Evolutionary conservation across 1,140 invertebrate species (phyloP), one percentile per base, ranked within the genome.

Genomic region (Eubasilissa regina): DNA sequence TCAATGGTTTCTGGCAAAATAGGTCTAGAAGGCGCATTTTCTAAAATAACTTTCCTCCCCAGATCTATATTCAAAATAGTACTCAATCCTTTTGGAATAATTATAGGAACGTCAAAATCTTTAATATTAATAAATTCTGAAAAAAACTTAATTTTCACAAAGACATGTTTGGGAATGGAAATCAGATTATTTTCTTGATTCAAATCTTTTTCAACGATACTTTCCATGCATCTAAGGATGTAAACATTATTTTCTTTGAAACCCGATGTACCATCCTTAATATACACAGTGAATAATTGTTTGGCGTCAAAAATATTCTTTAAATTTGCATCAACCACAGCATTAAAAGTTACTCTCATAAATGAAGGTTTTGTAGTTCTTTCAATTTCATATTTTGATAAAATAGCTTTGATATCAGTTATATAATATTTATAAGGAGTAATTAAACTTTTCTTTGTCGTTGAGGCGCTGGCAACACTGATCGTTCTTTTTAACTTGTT

Each of bases 1-100:
- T 93, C 90, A 64, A 93, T 87, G 80, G 89, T 88, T 55, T 91
- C 89, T 13, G 87, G 87, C 78, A 86, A 85, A n/a, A 85, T 84
- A 7, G 86, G 77, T 35, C 83, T 84, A 80, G 87, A 85, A 12
- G 84, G 85, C 48, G 88, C 85, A 66, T 87, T 83, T 35, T 84
- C 87, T 43, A 89, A 85, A n/a, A 87, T 85, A 35, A 89, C 83
- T 80, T 85, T 88, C 76, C 82, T 85, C 45, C 87, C 87, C 81
- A 86, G 86, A 45, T 88, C 87, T 73, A 89, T 83, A 82, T 87
- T 87, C 53, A 88, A 84, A 43, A 89, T 87, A 9, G 83, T 60
- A 84, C 87, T 88, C 68, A 89, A 84, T n/a, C 85, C 83, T 78
- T 86, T 87, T 25, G 87, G 85, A 84, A 89, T 87, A 35, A 89